Evolutionary conservation across 2,888 invertebrate genomes (phyloP).

Genomic region (Dorcus hopei): DNA sequence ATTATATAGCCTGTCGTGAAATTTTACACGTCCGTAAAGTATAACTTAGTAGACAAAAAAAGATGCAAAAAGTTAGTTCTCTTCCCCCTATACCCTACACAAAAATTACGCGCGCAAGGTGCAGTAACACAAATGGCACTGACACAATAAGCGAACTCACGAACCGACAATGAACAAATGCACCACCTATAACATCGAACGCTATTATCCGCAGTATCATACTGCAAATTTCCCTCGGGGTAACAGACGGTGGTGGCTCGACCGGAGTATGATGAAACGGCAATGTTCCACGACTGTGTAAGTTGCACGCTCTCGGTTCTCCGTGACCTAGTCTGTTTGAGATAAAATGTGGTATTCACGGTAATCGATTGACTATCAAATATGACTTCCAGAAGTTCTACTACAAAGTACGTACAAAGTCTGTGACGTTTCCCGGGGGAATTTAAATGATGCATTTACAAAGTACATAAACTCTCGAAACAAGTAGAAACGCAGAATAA

Average conservation of each 20-base stretch:
- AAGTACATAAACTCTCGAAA: too few species aligned
- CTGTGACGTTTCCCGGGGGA: not conserved
- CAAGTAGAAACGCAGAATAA: too few species aligned
- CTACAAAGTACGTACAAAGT: not conserved
- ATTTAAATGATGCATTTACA: not conserved
- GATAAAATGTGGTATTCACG: not conserved
- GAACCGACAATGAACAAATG: constrained; percentile 18
- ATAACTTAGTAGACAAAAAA: too few species aligned
- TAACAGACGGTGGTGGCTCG: constrained; percentile 36
- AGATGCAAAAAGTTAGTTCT: too few species aligned
- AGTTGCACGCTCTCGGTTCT: not conserved
- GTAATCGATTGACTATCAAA: not conserved
- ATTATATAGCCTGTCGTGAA: too few species aligned
- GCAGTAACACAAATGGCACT: not conserved
- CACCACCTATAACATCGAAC: constrained; percentile 39
- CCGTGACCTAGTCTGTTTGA: not conserved
- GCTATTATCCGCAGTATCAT: constrained; percentile 45
- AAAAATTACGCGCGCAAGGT: too few species aligned
- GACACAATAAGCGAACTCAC: constrained; percentile 21
- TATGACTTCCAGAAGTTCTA: not conserved
- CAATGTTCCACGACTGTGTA: not conserved
- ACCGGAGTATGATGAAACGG: constrained; percentile 37
- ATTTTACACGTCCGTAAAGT: too few species aligned
- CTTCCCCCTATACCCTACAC: too few species aligned
- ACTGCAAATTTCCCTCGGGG: constrained; percentile 46